Percentiles rank a stretch among this genome's conserved stretches.
phyloP scores from a whole-genome alignment of 2,113 vertebrate genomes.

The Arothron firmamentum region DNA sequence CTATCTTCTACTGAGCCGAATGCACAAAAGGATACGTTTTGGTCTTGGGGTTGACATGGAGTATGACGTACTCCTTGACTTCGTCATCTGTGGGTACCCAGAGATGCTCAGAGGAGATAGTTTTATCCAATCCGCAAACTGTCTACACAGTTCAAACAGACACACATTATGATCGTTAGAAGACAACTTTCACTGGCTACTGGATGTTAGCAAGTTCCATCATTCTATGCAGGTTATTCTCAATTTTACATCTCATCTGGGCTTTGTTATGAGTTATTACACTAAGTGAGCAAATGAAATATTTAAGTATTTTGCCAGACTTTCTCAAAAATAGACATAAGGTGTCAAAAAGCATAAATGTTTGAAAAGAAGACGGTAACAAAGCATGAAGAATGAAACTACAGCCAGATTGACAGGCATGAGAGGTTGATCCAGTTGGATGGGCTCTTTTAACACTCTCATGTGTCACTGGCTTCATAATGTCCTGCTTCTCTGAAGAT shows the following conservation, averaged over 20 bases:
- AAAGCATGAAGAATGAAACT: neutral
- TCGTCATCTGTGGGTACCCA: constrained; percentile 84
- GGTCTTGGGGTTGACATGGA: constrained; percentile 87
- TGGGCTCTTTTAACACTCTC: too few relatives aligned
- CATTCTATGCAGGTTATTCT: neutral
- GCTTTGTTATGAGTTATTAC: too few relatives aligned
- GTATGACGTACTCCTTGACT: constrained; percentile 78
- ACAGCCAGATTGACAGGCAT: neutral
- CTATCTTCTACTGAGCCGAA: neutral
- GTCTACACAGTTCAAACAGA: constrained; percentile 68
- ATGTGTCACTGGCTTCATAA: too few relatives aligned
- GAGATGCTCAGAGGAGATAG: constrained; percentile 78
- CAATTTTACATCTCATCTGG: neutral
- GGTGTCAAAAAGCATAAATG: neutral
- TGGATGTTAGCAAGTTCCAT: neutral
- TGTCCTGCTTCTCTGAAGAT: too few relatives aligned
- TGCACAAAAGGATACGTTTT: constrained; percentile 87
- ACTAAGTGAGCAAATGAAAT: neutral
- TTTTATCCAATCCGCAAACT: constrained; percentile 84
- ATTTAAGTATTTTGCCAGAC: neutral
- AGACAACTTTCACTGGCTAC: neutral
- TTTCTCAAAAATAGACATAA: neutral
- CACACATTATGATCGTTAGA: constrained; percentile 4
- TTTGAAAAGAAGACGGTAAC: neutral
- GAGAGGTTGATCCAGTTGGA: too few relatives aligned